Conservation (phyloP, 2,888 invertebrate species). For the Tuberolachnus salignus region DNA sequence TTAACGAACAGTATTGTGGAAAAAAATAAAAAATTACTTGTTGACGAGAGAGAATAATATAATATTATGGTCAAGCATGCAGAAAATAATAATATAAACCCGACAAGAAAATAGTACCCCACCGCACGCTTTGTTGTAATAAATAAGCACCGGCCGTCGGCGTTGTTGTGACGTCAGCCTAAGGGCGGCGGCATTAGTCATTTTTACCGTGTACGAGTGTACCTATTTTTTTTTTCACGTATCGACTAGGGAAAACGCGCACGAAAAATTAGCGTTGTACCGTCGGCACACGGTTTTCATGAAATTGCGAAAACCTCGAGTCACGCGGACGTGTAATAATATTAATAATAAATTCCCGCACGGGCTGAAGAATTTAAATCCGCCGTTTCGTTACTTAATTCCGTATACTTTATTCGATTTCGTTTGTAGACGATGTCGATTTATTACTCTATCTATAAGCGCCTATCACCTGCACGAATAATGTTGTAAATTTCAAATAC, state of each 20-base stretch:
- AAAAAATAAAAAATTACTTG: neutral
- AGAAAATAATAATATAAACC: neutral
- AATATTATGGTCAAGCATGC: neutral
- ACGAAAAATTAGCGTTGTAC: neutral
- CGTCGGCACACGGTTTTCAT: neutral
- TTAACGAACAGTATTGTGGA: slow-evolving; percentile 33
- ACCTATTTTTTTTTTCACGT: neutral
- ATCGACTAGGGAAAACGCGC: slow-evolving; percentile 16
- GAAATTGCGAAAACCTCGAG: neutral
- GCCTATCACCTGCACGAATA: neutral
- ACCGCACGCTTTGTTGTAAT: neutral
- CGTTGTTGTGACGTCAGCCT: slow-evolving; percentile 21
- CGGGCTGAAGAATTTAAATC: slow-evolving; percentile 8
- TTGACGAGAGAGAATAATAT: no score
- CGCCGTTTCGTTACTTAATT: neutral
- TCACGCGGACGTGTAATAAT: neutral
- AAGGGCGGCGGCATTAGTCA: slow-evolving; percentile 33
- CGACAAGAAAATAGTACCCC: no score
- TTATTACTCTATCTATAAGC: neutral
- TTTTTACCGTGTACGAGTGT: slow-evolving; percentile 7
- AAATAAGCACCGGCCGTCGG: neutral
- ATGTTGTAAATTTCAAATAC: neutral
- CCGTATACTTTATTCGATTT: slow-evolving; percentile 20
- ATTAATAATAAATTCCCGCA: neutral
- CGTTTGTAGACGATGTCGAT: neutral